Base-by-base conservation (phyloP, 2,113 vertebrate species). In the Cyprinodon variegatus region DNA sequence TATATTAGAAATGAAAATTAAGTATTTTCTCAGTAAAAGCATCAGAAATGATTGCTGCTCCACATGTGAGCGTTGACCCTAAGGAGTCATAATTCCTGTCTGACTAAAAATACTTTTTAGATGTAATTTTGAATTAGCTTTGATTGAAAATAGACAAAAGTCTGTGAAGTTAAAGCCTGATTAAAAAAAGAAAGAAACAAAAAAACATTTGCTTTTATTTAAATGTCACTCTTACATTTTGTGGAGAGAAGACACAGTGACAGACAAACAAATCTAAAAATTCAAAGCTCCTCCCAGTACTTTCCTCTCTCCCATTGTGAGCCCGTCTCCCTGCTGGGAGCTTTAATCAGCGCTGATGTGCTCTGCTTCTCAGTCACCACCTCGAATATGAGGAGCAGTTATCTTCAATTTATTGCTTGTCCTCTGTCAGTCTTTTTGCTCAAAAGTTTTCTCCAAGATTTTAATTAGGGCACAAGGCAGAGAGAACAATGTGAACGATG, bases 281-380 rank as follows among this genome's bases (percentile, higher is more conserved):
- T 82, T 78, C 70, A 65, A 70, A 87, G 72, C 83, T 75, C 70
- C 72, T 87, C 73, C 76, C 76, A 73, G 74, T 68, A 70, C 83
- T 89, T 76, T 70, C 17, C 69, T 87, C 73, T 88, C 63, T 88
- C 63, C 60, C 63, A 12, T 70, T 74, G 83, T 65, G 82, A 86
- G 75, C 65, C 65, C 39, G 60, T 77, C 66, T 88, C 71, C 69
- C 86, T 78, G 77, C 89, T 85, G 86, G 85, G 84, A 78, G 82
- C 83, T 92, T 92, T 92, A 93, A 94, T 91, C 90, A 92, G 83
- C 83, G 67, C 77, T 86, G 89, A 89, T 91, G 89, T 81, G 85
- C 71, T 80, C 72, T 83, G 83, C 79, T 81, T 82, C 77, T 88
- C 84, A 86, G 89, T 88, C 87, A 70, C 88, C 89, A 88, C 89